Conservation (phyloP, 2,888 invertebrate genomes). For the Polydrusus pterygomalis region DNA sequence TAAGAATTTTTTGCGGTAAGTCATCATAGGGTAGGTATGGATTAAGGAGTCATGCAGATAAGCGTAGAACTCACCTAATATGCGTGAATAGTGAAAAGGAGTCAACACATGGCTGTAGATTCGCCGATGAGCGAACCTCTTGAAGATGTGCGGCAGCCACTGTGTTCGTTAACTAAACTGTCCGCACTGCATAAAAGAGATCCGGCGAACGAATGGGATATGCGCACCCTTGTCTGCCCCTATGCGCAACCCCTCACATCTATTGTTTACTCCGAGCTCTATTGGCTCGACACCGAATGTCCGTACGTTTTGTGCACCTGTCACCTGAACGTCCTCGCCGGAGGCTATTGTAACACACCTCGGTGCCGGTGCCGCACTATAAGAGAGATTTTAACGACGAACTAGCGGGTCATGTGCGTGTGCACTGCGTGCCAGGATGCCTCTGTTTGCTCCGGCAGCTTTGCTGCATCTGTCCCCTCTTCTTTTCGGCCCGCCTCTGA, state of each 20-base stretch:
- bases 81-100: conserved; percentile 67
- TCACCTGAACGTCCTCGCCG: conserved; percentile 60
- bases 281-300: conserved; percentile 54
- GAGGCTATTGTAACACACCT: conserved; percentile 60
- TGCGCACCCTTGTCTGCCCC: conserved; percentile 61
- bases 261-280: conserved; percentile 66
- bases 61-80: conserved; percentile 68
- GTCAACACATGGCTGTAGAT: conserved; percentile 71
- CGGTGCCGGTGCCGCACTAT: conserved; percentile 38
- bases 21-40: not conserved
- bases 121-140: conserved; percentile 71
- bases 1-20: too few relatives aligned
- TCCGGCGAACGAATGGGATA: conserved; percentile 61
- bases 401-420: conserved; percentile 65
- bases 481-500: conserved; percentile 63
- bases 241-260: conserved; percentile 67
- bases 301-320: conserved; percentile 61
- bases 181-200: conserved; percentile 66
- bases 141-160: conserved; percentile 71
- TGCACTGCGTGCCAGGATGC: conserved; percentile 71
- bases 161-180: conserved; percentile 68
- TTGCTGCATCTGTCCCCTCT: conserved; percentile 31
- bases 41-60: conserved; percentile 10
- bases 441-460: conserved; percentile 65
- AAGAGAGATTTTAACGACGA: conserved; percentile 44